A percentile compares a stretch with the other conserved stretches of the same genome.
These are phyloP conservation scores for Loxodonta africana DNA, from an alignment of 2,113 vertebrate genomes.

Conservation along the genomic window DNA sequence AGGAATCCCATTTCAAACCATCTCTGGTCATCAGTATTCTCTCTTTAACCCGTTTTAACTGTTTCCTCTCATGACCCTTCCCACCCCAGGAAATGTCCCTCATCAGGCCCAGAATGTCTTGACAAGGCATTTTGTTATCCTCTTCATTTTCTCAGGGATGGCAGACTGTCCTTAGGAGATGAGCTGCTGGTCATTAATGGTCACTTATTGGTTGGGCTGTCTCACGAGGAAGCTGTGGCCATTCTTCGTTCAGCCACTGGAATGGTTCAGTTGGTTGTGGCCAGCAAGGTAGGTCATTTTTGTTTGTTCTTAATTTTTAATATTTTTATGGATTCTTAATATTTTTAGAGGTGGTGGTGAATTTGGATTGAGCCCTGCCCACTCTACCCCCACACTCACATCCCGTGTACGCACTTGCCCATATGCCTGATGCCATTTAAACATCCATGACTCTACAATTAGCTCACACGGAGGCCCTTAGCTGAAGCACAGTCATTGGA, in stretches of 20 bases:
- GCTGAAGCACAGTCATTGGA: background rate
- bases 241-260: slow-evolving; percentile 94
- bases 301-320: background rate
- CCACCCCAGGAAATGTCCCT: background rate
- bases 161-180: slow-evolving; percentile 94
- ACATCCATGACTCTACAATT: background rate
- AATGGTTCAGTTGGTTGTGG: slow-evolving; percentile 95
- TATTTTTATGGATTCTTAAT: background rate
- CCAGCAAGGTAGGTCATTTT: slow-evolving; percentile 92
- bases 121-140: slow-evolving; percentile 46
- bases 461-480: background rate
- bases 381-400: rapidly evolving
- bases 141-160: slow-evolving; percentile 92
- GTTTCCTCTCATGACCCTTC: background rate
- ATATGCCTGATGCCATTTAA: background rate
- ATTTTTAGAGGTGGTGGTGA: background rate
- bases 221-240: slow-evolving; percentile 95
- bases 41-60: background rate
- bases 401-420: rapidly evolving
- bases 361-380: background rate
- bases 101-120: slow-evolving; percentile 61
- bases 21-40: too few species aligned
- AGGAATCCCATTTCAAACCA: background rate
- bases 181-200: slow-evolving; percentile 98
- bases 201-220: slow-evolving; percentile 95